A percentile compares a stretch with the other conserved stretches of the same genome.
Evolutionary conservation across 2,113 vertebrate species (phyloP).

Genomic region (Climacteris rufus): DNA sequence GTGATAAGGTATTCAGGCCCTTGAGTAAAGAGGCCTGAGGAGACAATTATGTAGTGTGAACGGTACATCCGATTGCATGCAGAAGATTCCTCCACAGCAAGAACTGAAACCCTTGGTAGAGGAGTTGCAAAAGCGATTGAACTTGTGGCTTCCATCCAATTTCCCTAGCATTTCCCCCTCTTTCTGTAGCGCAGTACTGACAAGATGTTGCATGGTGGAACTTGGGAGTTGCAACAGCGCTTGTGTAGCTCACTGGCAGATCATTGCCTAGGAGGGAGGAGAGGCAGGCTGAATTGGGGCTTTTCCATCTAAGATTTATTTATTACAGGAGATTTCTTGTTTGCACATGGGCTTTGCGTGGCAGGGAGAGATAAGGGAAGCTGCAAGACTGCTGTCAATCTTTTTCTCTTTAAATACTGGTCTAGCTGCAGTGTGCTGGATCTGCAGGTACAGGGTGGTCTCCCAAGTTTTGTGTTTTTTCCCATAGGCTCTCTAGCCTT

Average conservation of each 20-base stretch:
- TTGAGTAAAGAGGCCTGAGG: background rate
- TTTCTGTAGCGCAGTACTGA: background rate
- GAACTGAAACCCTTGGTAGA: background rate
- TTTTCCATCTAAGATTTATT: background rate
- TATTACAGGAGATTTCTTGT: background rate
- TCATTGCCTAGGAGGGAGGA: background rate
- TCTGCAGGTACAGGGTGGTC: background rate
- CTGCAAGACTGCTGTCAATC: background rate
- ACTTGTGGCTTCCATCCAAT: background rate
- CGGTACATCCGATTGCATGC: background rate
- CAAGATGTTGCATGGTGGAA: background rate
- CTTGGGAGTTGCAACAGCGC: background rate
- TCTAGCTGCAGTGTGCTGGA: background rate
- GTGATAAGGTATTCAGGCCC: background rate
- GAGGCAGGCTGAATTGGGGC: background rate
- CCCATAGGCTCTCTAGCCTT: background rate
- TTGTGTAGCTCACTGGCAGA: background rate
- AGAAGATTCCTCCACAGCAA: background rate
- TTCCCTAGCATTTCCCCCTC: background rate
- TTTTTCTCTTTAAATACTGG: background rate
- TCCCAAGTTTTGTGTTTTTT: background rate
- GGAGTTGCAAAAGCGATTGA: background rate
- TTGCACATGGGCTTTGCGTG: background rate
- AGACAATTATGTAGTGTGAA: background rate
- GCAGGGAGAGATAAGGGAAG: background rate